Base-by-base conservation (phyloP, 1,140 invertebrate genomes). In the Drosophila sulfurigaster region DNA sequence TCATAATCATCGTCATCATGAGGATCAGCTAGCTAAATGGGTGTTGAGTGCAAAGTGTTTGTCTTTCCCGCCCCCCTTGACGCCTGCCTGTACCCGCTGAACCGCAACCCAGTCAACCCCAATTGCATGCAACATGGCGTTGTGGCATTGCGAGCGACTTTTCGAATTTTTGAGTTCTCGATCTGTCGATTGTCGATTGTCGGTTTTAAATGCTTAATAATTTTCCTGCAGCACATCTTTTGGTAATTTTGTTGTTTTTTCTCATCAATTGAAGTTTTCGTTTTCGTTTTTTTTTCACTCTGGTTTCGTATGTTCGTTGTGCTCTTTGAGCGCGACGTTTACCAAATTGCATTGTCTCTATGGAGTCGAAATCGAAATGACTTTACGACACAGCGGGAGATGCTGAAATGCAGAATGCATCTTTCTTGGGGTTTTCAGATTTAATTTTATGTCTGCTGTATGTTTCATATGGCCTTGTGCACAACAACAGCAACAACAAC, bases 21-120 rank as follows among this genome's bases (percentile, higher is more conserved):
- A 79, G 71, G 32, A 75, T 71, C 30, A 57, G 66, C 71, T 73
- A 80, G 80, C 83, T 88, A 88, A 88, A 88, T 88, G 78, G 80
- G 83, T 88, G 83, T 89, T 88, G 83, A 88, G 85, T 88, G 83
- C 83, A 88, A 88, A 88, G 83, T 89, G 83, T 88, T 89, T 89
- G 85, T 75, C 25, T 88, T 83, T 69, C 25, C 16, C 20, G 10
- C 13, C 11, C 45, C 41, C 51, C 15, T 16, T 20, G 15, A 13
- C 59, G 45, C n/a, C 54, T 46, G 25, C 13, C n/a, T 1, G 4
- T 3, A 6, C 43, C 41, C 59, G 25, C 25, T 10, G 16, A 25
- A 13, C 7, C 20, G 20, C 16, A 49, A 43, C 30, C 54, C 54
- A 68, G 43, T 16, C 49, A 43, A 41, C 11, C 60, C 58, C 58